Conservation (phyloP, 2,113 vertebrate species). For the Sphyrna mokarran region DNA sequence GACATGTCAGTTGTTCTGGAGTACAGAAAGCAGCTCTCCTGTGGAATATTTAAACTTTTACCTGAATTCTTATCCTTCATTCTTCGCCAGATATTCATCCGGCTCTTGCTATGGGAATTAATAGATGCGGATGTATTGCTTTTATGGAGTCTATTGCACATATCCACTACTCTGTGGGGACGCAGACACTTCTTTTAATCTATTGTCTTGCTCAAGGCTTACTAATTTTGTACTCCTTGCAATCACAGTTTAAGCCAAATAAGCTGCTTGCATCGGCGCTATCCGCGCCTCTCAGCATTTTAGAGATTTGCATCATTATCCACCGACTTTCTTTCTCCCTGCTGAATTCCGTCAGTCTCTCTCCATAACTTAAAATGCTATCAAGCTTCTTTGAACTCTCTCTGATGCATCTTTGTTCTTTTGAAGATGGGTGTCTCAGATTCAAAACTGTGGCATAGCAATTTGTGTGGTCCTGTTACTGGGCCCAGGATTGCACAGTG, state of each 20-base stretch:
- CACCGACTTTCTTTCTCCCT: neutral
- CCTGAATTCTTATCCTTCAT: neutral
- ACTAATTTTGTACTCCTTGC: slow-evolving; percentile 12
- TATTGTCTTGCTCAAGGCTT: slow-evolving; percentile 10
- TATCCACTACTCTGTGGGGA: neutral
- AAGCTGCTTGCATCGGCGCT: neutral
- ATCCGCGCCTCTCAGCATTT: neutral
- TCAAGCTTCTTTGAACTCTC: slow-evolving; percentile 16
- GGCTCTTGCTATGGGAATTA: neutral
- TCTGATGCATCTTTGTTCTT: neutral
- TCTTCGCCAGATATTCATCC: neutral
- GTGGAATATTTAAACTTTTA: neutral
- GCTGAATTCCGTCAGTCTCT: neutral
- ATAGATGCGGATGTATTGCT: slow-evolving; percentile 23
- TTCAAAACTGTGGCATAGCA: neutral
- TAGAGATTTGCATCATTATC: slow-evolving; percentile 12
- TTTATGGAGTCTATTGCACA: neutral
- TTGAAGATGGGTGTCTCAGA: neutral
- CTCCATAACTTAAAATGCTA: neutral
- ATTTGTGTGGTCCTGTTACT: neutral
- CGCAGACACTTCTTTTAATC: slow-evolving; percentile 23
- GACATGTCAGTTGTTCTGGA: neutral
- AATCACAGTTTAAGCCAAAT: slow-evolving; percentile 5
- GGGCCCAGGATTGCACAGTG: neutral
- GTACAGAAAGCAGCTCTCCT: neutral